Percentiles rank a stretch among this genome's conserved stretches.
Conservation (phyloP, 2,888 invertebrate species). For the Melipona bicolor region DNA sequence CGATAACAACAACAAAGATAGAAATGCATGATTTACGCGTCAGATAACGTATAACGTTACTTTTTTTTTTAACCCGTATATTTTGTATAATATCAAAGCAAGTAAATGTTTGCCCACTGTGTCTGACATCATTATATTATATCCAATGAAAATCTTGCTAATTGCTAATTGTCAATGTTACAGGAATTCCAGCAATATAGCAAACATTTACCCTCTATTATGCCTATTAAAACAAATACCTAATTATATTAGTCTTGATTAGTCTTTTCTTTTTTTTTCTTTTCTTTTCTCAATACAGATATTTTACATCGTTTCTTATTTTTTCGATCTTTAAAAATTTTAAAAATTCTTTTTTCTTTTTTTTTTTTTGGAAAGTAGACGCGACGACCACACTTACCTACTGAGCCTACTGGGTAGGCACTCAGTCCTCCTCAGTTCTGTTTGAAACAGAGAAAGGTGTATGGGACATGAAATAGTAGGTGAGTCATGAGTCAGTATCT, state of each 20-base stretch:
- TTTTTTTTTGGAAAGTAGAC: slow-evolving; percentile 75
- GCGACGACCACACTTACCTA: slow-evolving; percentile 82
- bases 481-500: slow-evolving; percentile 78
- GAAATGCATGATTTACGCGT: slow-evolving; percentile 77
- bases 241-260: slow-evolving; percentile 46
- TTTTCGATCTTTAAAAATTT: neutral
- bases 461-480: slow-evolving; percentile 82
- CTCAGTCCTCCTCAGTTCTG: slow-evolving; percentile 83
- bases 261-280: neutral
- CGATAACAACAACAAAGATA: slow-evolving; percentile 82
- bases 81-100: slow-evolving; percentile 60
- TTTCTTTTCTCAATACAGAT: slow-evolving; percentile 37
- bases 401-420: slow-evolving; percentile 82
- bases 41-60: slow-evolving; percentile 58
- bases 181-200: slow-evolving; percentile 40
- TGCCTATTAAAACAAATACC: slow-evolving; percentile 49
- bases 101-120: slow-evolving; percentile 76
- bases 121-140: slow-evolving; percentile 4
- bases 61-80: slow-evolving; percentile 34
- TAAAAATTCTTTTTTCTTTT: slow-evolving; percentile 19
- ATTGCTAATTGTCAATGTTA: slow-evolving; percentile 1
- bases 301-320: slow-evolving; percentile 30
- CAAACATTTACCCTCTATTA: slow-evolving; percentile 77
- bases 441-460: slow-evolving; percentile 84
- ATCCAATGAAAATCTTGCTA: neutral